These are phyloP conservation scores for Epizoanthus rinbou DNA, from an alignment of 92 coral and sea anemone genomes.

Conservation along the genomic window DNA sequence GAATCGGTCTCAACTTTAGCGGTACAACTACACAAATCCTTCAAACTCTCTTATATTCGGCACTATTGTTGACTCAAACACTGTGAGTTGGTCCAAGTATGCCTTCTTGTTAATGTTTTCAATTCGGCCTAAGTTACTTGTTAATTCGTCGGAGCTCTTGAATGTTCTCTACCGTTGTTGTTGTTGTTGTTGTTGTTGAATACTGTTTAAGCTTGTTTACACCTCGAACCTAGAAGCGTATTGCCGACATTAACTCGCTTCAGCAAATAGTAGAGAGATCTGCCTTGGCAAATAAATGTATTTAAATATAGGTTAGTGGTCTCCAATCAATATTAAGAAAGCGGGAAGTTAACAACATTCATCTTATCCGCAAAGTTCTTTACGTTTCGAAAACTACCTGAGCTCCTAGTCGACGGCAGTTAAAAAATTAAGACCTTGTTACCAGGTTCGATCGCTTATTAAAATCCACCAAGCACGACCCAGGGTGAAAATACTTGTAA, in stretches of 20 bases:
- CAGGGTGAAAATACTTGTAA: neutral
- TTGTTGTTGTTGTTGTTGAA: too few relatives aligned
- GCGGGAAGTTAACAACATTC: neutral
- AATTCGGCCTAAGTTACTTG: neutral
- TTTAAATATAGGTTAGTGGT: neutral
- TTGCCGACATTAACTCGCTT: too few relatives aligned
- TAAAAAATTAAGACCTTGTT: neutral
- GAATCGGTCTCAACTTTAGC: conserved; percentile 59
- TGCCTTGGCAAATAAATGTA: too few relatives aligned
- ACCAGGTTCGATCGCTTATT: neutral
- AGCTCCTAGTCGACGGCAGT: neutral
- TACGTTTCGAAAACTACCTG: neutral
- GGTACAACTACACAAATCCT: neutral
- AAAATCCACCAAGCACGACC: neutral
- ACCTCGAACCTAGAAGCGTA: too few relatives aligned
- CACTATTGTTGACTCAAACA: neutral
- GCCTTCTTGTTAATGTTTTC: neutral
- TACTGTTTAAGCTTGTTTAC: too few relatives aligned
- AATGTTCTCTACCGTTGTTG: too few relatives aligned
- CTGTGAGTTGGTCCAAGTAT: neutral
- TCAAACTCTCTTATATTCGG: too few relatives aligned
- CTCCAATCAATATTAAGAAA: neutral
- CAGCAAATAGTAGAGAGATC: too few relatives aligned
- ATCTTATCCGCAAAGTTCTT: neutral
- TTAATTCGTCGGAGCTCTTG: too few relatives aligned